phyloP scores from a whole-genome alignment of 2,888 invertebrate species.

The Epinotia demarniana region DNA sequence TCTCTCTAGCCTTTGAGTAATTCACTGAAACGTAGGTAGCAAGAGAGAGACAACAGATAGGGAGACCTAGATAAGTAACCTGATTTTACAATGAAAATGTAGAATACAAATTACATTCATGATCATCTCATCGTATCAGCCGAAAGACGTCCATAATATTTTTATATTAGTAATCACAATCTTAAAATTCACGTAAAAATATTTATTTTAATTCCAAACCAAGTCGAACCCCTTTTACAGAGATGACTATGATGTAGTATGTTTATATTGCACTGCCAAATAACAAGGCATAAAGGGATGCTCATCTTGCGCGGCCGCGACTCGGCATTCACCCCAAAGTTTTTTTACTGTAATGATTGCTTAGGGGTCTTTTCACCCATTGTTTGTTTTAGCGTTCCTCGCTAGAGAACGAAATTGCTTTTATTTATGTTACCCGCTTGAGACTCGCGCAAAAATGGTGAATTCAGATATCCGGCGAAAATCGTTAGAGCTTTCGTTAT shows the following conservation, averaged over 20 bases:
- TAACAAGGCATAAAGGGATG: conserved; percentile 63
- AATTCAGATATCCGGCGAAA: conserved; percentile 14
- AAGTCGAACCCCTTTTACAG: conserved; percentile 28
- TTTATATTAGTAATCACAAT: not conserved
- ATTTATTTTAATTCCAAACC: not conserved
- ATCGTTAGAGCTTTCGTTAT: conserved; percentile 10
- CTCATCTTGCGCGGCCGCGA: conserved; percentile 61
- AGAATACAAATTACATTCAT: too few relatives aligned
- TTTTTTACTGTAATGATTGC: conserved; percentile 72
- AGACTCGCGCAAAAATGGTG: conserved; percentile 9
- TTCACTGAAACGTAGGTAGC: too few relatives aligned
- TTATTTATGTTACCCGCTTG: conserved; percentile 48
- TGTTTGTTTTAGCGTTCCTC: conserved; percentile 67
- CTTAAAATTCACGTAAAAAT: not conserved
- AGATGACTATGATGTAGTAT: conserved; percentile 35
- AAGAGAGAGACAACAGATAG: too few relatives aligned
- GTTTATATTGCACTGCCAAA: conserved; percentile 44
- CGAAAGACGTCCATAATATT: too few relatives aligned
- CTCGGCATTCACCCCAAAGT: conserved; percentile 59
- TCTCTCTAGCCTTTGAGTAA: too few relatives aligned
- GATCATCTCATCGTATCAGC: too few relatives aligned
- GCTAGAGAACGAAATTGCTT: conserved; percentile 55
- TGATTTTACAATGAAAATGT: too few relatives aligned
- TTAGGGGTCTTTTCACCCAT: conserved; percentile 68
- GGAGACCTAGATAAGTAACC: too few relatives aligned